These are phyloP conservation scores for Menidia beryllina DNA, from an alignment of 2,113 vertebrate genomes.

Conservation along the genomic window DNA sequence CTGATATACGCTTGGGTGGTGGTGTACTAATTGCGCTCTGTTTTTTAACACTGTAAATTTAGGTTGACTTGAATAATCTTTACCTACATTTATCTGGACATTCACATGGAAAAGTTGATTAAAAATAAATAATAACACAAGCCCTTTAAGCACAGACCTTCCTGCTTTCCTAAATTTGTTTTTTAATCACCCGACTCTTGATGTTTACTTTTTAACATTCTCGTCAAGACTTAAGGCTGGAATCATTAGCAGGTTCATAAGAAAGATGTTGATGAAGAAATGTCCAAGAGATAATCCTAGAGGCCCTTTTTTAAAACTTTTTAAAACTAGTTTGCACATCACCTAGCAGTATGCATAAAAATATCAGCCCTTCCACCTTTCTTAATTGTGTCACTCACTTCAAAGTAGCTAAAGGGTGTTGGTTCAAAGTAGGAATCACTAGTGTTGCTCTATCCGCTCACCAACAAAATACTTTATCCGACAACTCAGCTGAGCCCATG, in stretches of 20 bases:
- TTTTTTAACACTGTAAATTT: not conserved
- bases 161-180: not conserved
- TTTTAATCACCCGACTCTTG: not conserved
- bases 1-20: not conserved
- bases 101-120: not conserved
- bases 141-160: not conserved
- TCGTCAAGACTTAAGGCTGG: not conserved
- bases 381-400: not conserved
- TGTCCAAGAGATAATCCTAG: not conserved
- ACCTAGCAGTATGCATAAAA: not conserved
- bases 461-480: constrained; percentile 45
- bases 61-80: not conserved
- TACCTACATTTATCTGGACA: not conserved
- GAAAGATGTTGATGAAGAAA: not conserved
- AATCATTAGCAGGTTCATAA: not conserved
- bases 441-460: constrained; percentile 17
- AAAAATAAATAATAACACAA: not conserved
- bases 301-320: not conserved
- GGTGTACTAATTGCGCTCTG: not conserved
- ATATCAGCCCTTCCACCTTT: not conserved
- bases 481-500: constrained; percentile 37
- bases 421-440: not conserved
- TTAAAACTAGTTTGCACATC: not conserved
- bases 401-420: not conserved
- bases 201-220: not conserved